Base-by-base conservation (phyloP, 2,113 vertebrate genomes). In the Petrocephalus microphthalmus region DNA sequence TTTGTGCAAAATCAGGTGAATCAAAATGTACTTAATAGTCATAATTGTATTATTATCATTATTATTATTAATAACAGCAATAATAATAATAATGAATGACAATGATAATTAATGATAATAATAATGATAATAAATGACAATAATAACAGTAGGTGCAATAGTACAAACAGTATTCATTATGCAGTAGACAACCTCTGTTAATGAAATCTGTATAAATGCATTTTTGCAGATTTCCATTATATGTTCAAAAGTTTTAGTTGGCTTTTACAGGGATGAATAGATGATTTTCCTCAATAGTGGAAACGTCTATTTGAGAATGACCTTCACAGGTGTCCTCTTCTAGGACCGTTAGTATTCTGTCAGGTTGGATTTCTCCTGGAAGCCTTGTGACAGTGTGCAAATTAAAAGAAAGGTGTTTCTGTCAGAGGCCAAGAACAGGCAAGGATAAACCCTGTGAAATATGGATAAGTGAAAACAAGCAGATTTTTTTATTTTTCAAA, bases 271-370 rank as follows among this genome's bases (percentile, higher is more conserved):
- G 85, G 47, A 57, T 57, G 82, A 87, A 67, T 42, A 45, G 85
- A 60, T 60, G 60, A 49, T 57, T 86, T 51, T 88, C 19, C 51
- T 57, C 42, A 49, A 49, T 49, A 85, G n/a, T 17, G 25, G 67
- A 51, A 81, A 42, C 20, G 81, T 49, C 33, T 85, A 51, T 88
- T 53, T 42, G 56, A 52, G 71, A 81, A 47, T 82, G 87, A 88
- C 89, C 87, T 88, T 85, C 67, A 67, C 25, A 10, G 25, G 19
- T 51, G 51, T 84, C 60, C 83, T 88, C 67, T 42, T 90, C 57
- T 81, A 78, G 67, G 89, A 82, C 84, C 22, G 87, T 88, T 87
- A 86, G 87, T 57, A n/a, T 82, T 53, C 84, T 90, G 89, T 87
- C 89, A 90, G 52, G 20, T 84, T 52, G 20, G n/a, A 78, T 49